Percentiles rank a stretch among this genome's conserved stretches.
These are phyloP conservation scores for Drosophila orena DNA, from an alignment of 1,140 invertebrate genomes.

Conservation along the genomic window DNA sequence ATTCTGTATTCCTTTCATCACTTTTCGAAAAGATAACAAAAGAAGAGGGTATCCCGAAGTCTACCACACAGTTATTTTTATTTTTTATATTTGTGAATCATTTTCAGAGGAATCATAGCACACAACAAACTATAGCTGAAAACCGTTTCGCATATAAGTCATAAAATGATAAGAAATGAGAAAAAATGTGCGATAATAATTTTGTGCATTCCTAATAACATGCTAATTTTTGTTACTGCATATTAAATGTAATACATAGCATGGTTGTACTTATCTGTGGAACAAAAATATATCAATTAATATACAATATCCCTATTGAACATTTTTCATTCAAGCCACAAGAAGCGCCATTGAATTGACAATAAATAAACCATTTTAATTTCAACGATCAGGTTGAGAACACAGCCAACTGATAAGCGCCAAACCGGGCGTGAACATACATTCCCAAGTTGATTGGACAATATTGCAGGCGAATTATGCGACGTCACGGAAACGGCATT, in stretches of 20 bases:
- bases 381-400: constrained; percentile 21
- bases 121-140: constrained; percentile 24
- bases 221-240: no score
- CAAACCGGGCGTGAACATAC: constrained; percentile 50
- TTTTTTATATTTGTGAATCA: constrained; percentile 30
- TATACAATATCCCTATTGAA: not conserved
- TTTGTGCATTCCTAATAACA: not conserved
- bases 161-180: constrained; percentile 6
- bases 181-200: not conserved
- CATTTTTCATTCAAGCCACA: not conserved
- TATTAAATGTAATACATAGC: no score
- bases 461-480: constrained; percentile 50
- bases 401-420: constrained; percentile 55
- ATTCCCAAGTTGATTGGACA: constrained; percentile 43
- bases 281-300: no score
- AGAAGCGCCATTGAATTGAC: constrained; percentile 23
- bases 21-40: not conserved
- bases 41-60: not conserved
- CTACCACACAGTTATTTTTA: not conserved
- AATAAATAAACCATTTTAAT: constrained; percentile 44
- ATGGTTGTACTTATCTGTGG: no score
- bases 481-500: constrained; percentile 55
- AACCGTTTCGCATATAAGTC: constrained; percentile 37
- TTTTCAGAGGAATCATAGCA: constrained; percentile 22
- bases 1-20: no score